Evolutionary conservation across 2,797 vertebrate species (phyloP), one percentile per base, ranked within the genome.

Genomic region (Astyanax mexicanus): DNA sequence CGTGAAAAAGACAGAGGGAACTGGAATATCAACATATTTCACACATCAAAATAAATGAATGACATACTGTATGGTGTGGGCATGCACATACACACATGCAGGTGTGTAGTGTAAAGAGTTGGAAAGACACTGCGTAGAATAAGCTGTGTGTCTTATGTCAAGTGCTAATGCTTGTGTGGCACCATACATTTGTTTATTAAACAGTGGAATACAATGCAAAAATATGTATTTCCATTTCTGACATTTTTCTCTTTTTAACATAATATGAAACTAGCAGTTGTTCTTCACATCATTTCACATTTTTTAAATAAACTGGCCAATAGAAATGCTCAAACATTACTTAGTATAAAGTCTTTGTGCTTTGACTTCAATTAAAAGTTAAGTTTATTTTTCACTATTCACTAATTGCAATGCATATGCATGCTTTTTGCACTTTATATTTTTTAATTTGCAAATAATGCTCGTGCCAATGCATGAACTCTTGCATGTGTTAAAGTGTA

Each of bases 21-120:
- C 84, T 69, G 76, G 84, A 84, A 82, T 76, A 80, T 64, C 80
- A 27, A 37, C 84, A 85, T 85, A 84, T 76, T 82, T 83, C 40
- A 23, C 45, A 21, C 38, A 60, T 75, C 52, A 54, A 55, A 77
- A 72, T 70, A 61, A 72, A 65, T 64, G 32, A 21, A 58, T 74
- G 54, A 21, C 45, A 61, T 62, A 42, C 42, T 64, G 15, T 73
- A 19, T 6, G 61, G 32, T 32, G 42, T 27, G 44, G 4, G 3
- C 37, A 42, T 29, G 40, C 25, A 57, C 54, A 57, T 12, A 57
- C 54, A 44, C n/a, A 42, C 4, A 47, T 13, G 52, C 69, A 61
- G 51, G 75, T 77, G 69, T 67, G 17, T 3, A n/a, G 32, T 12
- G 1, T 40, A 12, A 12, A 17, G 13, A 44, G 42, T 12, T 44